phyloP scores from a whole-genome alignment of 64 coral and sea anemone species.

The Montipora sp. region DNA sequence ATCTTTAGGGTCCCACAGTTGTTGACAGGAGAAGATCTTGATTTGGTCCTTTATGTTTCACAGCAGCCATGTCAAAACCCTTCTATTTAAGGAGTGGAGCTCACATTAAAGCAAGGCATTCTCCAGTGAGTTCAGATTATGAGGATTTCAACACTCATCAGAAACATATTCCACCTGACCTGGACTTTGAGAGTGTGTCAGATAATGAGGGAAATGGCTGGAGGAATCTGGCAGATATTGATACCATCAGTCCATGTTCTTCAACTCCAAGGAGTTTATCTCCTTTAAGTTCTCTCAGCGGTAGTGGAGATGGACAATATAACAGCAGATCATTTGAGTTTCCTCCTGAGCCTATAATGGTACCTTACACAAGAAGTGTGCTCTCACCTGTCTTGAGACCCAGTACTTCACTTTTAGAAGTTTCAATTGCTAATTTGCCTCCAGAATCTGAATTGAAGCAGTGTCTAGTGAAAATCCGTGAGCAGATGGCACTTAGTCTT shows the following conservation, averaged over 20 bases:
- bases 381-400: constrained; percentile 54
- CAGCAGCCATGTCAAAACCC: constrained; percentile 22
- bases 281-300: constrained; percentile 55
- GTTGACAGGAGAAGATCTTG: neutral
- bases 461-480: constrained; percentile 78
- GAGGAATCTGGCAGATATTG: constrained; percentile 63
- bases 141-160: neutral
- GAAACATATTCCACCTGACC: constrained; percentile 21
- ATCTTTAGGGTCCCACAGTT: neutral
- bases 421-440: constrained; percentile 85
- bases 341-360: neutral
- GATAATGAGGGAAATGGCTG: constrained; percentile 65
- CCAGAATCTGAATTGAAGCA: constrained; percentile 85
- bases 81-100: constrained; percentile 24
- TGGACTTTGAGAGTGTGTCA: constrained; percentile 64
- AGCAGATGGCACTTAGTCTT: constrained; percentile 90
- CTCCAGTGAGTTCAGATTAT: constrained; percentile 15
- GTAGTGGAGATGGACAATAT: constrained; percentile 28
- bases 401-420: constrained; percentile 69
- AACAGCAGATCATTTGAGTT: constrained; percentile 19
- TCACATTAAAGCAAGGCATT: constrained; percentile 3
- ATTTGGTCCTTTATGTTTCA: neutral
- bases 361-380: neutral
- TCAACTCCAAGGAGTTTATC: constrained; percentile 80
- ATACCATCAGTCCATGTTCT: constrained; percentile 68